Conservation (phyloP, 2,113 vertebrate genomes). For the Pedionomus torquatus region DNA sequence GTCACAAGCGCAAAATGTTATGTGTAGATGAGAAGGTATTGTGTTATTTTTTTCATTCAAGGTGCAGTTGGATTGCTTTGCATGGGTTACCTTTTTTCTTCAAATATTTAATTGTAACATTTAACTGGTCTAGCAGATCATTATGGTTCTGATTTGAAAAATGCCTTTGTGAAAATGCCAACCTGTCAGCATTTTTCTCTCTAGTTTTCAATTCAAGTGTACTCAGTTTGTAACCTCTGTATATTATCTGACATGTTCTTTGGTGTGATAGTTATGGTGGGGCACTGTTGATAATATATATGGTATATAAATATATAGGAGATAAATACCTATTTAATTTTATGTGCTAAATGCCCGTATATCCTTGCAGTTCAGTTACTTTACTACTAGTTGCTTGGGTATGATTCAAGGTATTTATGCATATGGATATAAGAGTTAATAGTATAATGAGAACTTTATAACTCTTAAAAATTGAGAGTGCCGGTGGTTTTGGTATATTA, state of each 20-base stretch:
- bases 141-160: background rate
- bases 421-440: background rate
- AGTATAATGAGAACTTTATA: background rate
- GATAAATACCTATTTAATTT: background rate
- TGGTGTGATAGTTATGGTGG: background rate
- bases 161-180: background rate
- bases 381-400: background rate
- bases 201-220: background rate
- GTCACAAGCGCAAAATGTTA: background rate
- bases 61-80: background rate
- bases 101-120: background rate
- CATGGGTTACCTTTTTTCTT: background rate
- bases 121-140: background rate
- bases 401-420: background rate
- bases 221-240: background rate
- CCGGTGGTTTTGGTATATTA: background rate
- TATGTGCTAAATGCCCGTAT: background rate
- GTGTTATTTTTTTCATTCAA: background rate
- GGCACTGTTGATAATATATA: background rate
- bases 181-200: background rate
- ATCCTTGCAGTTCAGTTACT: background rate
- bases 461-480: background rate
- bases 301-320: background rate
- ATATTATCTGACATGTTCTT: background rate
- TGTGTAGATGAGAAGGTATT: background rate